Percentiles rank a stretch among this genome's conserved stretches.
Evolutionary conservation across 2,888 invertebrate genomes (phyloP).

Genomic region (Selenia dentaria): DNA sequence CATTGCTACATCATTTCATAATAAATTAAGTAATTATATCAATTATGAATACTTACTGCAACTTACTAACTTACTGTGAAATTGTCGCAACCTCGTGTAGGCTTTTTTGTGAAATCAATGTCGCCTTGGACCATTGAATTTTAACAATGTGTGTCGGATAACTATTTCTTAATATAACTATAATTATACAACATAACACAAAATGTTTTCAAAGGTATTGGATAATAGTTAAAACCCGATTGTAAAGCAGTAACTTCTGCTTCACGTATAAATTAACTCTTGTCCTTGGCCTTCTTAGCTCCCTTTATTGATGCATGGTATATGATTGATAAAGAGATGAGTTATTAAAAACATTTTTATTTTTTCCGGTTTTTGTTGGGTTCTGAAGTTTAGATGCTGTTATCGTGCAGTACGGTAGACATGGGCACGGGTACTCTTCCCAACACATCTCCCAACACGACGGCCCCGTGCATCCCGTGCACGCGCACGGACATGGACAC

Average conservation of each 20-base stretch:
- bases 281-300: no score
- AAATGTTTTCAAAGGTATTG: constrained; percentile 15
- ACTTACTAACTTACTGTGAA: neutral
- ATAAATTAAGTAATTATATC: neutral
- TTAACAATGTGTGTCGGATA: constrained; percentile 34
- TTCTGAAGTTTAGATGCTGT: constrained; percentile 25
- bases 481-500: constrained; percentile 26
- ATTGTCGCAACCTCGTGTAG: neutral
- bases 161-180: constrained; percentile 20
- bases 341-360: no score
- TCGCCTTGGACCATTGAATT: neutral
- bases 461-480: constrained; percentile 40
- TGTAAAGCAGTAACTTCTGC: neutral
- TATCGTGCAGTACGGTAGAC: constrained; percentile 45
- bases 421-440: constrained; percentile 45
- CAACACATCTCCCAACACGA: constrained; percentile 45
- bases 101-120: constrained; percentile 2
- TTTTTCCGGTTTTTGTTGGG: constrained; percentile 23
- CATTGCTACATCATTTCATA: neutral
- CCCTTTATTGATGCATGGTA: no score
- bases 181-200: constrained; percentile 15
- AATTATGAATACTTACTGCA: neutral
- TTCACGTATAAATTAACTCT: no score
- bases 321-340: no score
- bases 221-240: neutral